Conservation (phyloP, 2,797 vertebrate genomes). For the Mormyrus proboscirostris region DNA sequence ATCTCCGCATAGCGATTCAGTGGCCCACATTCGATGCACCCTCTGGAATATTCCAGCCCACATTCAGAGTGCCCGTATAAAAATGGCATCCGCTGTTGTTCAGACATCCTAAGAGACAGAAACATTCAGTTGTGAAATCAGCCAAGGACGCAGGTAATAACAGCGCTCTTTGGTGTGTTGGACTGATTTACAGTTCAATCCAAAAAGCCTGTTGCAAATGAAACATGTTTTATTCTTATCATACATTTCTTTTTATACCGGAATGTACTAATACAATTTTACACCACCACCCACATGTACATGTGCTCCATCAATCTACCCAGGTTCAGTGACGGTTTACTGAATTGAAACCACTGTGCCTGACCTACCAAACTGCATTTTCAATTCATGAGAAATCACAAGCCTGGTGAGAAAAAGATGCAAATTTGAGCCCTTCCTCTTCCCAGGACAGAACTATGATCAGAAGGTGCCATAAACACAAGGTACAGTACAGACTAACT, state of each 20-base stretch:
- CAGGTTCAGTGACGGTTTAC: neutral
- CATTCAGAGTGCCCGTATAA: slow-evolving; percentile 33
- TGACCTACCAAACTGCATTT: neutral
- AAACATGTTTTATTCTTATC: neutral
- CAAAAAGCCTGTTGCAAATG: neutral
- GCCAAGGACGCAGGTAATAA: slow-evolving; percentile 11
- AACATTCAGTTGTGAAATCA: slow-evolving; percentile 13
- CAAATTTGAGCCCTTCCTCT: neutral
- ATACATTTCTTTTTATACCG: neutral
- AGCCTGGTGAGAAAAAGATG: neutral
- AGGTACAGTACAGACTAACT: neutral
- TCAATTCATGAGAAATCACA: neutral
- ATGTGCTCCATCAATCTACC: neutral
- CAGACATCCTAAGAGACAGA: slow-evolving; percentile 18
- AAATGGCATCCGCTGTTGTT: slow-evolving; percentile 20
- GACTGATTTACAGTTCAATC: neutral
- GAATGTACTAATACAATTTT: neutral
- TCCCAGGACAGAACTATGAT: neutral
- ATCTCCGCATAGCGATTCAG: slow-evolving; percentile 37
- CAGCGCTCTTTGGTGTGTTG: neutral
- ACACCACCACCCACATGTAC: neutral
- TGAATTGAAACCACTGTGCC: neutral
- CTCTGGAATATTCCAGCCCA: slow-evolving; percentile 42
- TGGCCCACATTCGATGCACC: slow-evolving; percentile 40
- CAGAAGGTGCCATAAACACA: neutral